Base-by-base conservation (phyloP, 2,888 invertebrate genomes). In the Melieria omissa region DNA sequence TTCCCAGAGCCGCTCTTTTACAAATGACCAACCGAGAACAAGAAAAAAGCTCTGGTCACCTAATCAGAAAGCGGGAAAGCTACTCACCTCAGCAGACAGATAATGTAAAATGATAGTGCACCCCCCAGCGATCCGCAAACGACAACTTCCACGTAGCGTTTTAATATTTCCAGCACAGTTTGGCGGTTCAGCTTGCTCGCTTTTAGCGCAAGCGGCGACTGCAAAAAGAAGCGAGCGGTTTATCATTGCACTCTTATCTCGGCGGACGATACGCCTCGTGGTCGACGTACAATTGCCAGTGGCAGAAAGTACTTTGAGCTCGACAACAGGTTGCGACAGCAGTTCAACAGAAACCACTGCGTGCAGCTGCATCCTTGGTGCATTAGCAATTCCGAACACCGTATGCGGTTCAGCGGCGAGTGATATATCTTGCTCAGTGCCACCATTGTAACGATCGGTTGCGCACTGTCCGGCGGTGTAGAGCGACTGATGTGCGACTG, bases 261-360 rank as follows among this genome's bases (percentile, higher is more conserved):
- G 14, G 9, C 49, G 10, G 16, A 10, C 3, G 47, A 6, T 4
- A 29, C n/a, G 6, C 47, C 14, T 47, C 5, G 49, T 52, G 12
- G 8, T 14, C 10, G 10, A 73, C 79, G 78, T 73, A 81, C 80
- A 46, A 80, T 29, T 14, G 76, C 75, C 66, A 83, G 54, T 0
- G 84, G 84, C 7, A 78, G 66, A 74, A 81, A 84, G 49, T 79
- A 83, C 69, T 81, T 82, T 0, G 75, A 57, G 4, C 67, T 55
- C 4, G 68, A 60, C 42, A 72, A 4, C 4, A 44, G 14, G 64
- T 69, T 49, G 6, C 41, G 47, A n/a, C 62, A 47, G 14, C 75
- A 42, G 65, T 74, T 73, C 54, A 70, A 49, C 60, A 75, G 7
- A 44, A 72, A 65, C 63, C 68, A 10, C 16, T 47, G 66, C 5